Evolutionary conservation across 2,113 vertebrate genomes (phyloP).

Genomic region (Gnathonemus longibarbis): DNA sequence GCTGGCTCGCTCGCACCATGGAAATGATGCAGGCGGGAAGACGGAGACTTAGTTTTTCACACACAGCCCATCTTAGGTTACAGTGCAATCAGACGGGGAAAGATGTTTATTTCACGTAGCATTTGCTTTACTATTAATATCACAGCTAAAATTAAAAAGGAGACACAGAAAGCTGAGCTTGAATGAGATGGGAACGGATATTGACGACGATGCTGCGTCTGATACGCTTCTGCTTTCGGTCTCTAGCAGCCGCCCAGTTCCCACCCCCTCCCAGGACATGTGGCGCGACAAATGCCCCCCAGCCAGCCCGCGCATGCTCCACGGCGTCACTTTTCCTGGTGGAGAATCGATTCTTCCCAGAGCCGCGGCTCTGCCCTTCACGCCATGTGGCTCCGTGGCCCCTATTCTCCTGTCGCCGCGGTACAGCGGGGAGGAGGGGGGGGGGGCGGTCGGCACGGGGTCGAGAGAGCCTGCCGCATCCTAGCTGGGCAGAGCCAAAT

Average conservation of each 20-base stretch:
- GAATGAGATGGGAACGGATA: not conserved
- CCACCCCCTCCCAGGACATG: not conserved
- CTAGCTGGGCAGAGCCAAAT: not conserved
- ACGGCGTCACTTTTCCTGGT: conserved; percentile 29
- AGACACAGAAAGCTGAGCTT: not conserved
- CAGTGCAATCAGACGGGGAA: not conserved
- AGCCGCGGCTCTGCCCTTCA: conserved; percentile 45
- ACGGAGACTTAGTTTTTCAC: not conserved
- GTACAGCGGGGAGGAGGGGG: not conserved
- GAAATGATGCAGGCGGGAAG: not conserved
- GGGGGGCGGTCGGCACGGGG: not conserved
- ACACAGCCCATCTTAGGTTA: not conserved
- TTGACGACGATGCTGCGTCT: not conserved
- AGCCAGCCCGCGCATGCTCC: not conserved
- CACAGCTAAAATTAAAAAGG: not conserved
- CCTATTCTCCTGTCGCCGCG: conserved; percentile 17
- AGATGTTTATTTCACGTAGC: not conserved
- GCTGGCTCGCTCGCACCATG: not conserved
- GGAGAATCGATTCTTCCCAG: conserved; percentile 55
- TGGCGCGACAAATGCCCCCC: not conserved
- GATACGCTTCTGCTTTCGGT: not conserved
- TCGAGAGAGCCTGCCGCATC: not conserved
- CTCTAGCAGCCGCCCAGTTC: not conserved
- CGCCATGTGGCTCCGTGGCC: conserved; percentile 29
- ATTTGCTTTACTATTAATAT: not conserved